phyloP scores from a whole-genome alignment of 2,888 invertebrate genomes.

The Harpagoxenus sublaevis region DNA sequence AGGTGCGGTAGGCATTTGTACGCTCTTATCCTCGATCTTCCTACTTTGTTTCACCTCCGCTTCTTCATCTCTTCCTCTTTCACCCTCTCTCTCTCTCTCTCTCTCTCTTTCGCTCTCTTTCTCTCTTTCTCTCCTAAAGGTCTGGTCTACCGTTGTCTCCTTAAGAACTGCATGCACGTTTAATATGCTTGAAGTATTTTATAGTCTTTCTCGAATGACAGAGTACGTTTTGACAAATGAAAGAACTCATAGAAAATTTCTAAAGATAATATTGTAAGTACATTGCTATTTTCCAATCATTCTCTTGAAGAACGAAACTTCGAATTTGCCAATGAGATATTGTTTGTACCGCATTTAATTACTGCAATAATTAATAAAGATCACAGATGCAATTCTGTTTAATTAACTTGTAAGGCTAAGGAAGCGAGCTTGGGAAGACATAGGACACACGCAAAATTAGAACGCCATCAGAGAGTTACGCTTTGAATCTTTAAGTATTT shows the following conservation, averaged over 20 bases:
- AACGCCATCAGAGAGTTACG: constrained; percentile 47
- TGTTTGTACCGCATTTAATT: neutral
- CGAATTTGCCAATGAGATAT: neutral
- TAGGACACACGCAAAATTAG: constrained; percentile 25
- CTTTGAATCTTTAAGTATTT: constrained; percentile 81
- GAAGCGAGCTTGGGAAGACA: neutral
- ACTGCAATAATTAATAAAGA: neutral
- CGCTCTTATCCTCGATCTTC: constrained; percentile 39
- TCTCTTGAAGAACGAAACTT: neutral
- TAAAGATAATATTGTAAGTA: neutral
- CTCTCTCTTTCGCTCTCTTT: no score
- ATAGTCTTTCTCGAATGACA: neutral
- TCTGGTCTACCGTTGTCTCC: neutral
- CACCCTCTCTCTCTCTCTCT: no score
- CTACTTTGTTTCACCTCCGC: constrained; percentile 23
- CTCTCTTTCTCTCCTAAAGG: neutral
- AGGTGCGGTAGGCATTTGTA: neutral
- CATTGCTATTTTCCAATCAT: neutral
- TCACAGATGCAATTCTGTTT: neutral
- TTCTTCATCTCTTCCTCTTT: neutral
- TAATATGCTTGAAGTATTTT: neutral
- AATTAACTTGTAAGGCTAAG: neutral
- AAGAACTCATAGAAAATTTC: neutral
- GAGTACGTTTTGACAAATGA: neutral
- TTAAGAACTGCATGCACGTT: constrained; percentile 3